A percentile compares a stretch with the other conserved stretches of the same genome.
Evolutionary conservation across 2,888 invertebrate species (phyloP).

Genomic region (Ametastegia equiseti): DNA sequence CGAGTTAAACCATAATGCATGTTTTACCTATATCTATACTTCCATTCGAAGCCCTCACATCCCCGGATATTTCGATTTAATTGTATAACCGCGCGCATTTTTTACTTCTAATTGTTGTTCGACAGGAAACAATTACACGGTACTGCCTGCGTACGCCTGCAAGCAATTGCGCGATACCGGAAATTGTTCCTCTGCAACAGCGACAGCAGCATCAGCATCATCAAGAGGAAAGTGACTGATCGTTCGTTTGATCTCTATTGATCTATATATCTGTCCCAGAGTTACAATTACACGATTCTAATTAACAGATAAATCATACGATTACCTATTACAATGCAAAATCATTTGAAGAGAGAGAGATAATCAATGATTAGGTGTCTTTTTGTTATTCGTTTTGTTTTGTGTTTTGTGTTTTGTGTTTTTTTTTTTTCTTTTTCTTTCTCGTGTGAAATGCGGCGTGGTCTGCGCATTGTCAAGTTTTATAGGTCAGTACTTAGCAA

Average conservation of each 20-base stretch:
- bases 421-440: background rate
- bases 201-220: too few species aligned
- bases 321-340: too few species aligned
- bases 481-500: slow-evolving; percentile 9
- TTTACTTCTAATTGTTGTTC: slow-evolving; percentile 35
- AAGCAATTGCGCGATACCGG: slow-evolving; percentile 9
- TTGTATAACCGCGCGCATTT: background rate
- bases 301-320: background rate
- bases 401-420: background rate
- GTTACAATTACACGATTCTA: background rate
- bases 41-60: too few species aligned
- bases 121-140: slow-evolving; percentile 40
- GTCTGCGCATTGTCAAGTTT: slow-evolving; percentile 1
- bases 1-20: background rate
- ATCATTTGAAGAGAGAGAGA: too few species aligned
- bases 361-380: background rate
- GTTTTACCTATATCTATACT: too few species aligned
- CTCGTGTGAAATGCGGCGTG: background rate
- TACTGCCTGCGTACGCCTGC: slow-evolving; percentile 1
- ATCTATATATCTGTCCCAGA: background rate
- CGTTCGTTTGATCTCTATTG: background rate
- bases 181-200: slow-evolving; percentile 28
- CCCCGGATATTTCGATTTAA: slow-evolving; percentile 36
- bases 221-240: background rate
- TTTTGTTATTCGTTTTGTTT: background rate